Evolutionary conservation across 53 echinoderm and acorn worm species (phyloP), one percentile per base, ranked within the genome.

Genomic region (Stichopus horrens): DNA sequence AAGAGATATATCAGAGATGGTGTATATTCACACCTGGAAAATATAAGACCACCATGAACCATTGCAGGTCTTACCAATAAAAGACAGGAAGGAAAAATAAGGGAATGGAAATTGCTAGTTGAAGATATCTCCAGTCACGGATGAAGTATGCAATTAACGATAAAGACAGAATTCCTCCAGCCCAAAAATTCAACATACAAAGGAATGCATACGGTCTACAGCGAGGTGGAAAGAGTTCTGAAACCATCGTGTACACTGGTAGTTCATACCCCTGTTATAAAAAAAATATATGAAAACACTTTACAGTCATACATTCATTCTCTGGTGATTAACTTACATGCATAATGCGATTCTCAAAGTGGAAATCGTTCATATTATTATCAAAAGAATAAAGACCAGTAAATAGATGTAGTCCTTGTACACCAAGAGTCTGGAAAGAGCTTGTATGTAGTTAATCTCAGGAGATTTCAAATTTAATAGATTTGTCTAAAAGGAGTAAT

Each of bases 221-320:
- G 21, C 89, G 88, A 11, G 96, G 95, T 7, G 95, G 86, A 73
- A 96, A 93, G 92, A 93, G 92, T 86, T 95, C 95, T 20, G 96
- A 93, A 9, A 93, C 93, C 95, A 96, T 96, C 65, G 93, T 92
- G 85, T 93, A 96, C 7, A 92, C 93, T 0, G 95, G 93, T 4
- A 96, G 79, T 54, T 96, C 95, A 59, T 85, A 85, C 7, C 71
- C 71, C 71, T 71, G 71, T 71, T 7, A 71, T 16, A 16, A 16
- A 13, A 71, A 18, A 71, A 4, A 16, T 18, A 18, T 0, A 5
- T 16, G 37, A 37, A 37, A 37, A 37, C 37, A 37, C 37, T 37
- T 37, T 37, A 37, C 37, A 37, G 37, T 37, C 37, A 37, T 37
- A 37, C 37, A 37, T 37, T 37, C 37, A 37, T 37, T 37, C 37